Evolutionary conservation across 2,797 vertebrate species (phyloP).

Genomic region (Aphelocoma californica): DNA sequence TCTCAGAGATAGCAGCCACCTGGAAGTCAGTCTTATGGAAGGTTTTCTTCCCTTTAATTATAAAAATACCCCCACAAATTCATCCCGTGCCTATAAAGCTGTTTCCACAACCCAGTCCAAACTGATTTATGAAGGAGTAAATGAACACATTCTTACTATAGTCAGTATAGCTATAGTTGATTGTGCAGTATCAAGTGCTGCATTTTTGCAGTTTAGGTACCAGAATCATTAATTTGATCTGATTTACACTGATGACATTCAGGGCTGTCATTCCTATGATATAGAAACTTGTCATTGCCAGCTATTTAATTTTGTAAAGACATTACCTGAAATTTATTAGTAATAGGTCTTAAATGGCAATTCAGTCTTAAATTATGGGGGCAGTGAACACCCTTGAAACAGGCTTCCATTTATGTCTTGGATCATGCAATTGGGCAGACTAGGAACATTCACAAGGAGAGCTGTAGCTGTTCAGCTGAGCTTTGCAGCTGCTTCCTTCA

Average conservation of each 20-base stretch:
- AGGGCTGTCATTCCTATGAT: background rate
- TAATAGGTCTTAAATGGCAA: background rate
- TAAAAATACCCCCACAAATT: slow-evolving; percentile 27
- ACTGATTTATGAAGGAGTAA: slow-evolving; percentile 4
- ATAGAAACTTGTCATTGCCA: background rate
- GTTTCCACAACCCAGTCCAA: background rate
- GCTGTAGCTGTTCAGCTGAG: background rate
- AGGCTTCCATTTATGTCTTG: background rate
- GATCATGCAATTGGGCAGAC: background rate
- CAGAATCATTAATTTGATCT: background rate
- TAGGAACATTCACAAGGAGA: background rate
- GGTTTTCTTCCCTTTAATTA: slow-evolving; percentile 25
- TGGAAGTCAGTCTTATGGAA: slow-evolving; percentile 10
- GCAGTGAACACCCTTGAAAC: background rate
- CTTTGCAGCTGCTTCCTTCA: background rate
- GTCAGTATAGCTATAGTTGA: background rate
- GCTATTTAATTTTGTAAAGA: background rate
- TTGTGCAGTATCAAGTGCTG: background rate
- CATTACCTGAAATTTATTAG: background rate
- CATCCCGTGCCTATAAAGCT: background rate
- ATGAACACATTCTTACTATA: background rate
- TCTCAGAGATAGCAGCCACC: slow-evolving; percentile 25
- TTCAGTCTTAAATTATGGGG: background rate
- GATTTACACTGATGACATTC: background rate
- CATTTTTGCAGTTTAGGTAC: background rate